A percentile compares a stretch with the other conserved stretches of the same genome.
Conservation (phyloP, 2,888 invertebrate genomes). For the Drosophila falleni region DNA sequence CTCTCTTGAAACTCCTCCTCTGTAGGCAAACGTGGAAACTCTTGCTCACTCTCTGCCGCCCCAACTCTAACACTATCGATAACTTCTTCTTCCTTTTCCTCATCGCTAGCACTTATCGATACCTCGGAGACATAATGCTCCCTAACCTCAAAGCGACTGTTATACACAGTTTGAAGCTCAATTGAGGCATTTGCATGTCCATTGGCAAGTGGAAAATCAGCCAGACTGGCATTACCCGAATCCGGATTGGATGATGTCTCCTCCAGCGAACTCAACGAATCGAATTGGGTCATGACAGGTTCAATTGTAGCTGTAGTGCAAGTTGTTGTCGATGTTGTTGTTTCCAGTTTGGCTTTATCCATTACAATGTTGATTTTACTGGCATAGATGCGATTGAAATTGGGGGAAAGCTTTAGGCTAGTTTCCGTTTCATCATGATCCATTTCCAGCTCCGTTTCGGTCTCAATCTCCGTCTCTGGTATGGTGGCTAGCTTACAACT, state of each 20-base stretch:
- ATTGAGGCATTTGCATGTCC: constrained; percentile 73
- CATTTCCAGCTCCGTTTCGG: constrained; percentile 51
- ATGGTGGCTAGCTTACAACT: constrained; percentile 83
- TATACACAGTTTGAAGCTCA: constrained; percentile 79
- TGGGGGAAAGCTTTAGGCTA: constrained; percentile 70
- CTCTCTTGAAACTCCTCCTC: constrained; percentile 76
- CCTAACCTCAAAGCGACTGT: constrained; percentile 82
- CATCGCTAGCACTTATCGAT: constrained; percentile 57
- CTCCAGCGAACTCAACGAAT: constrained; percentile 83
- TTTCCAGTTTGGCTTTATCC: constrained; percentile 43
- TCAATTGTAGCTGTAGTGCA: constrained; percentile 19
- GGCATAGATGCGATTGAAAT: constrained; percentile 82
- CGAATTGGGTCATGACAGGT: constrained; percentile 64
- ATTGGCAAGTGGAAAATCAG: constrained; percentile 82
- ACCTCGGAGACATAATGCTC: constrained; percentile 79
- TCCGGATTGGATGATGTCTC: constrained; percentile 84
- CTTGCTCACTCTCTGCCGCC: constrained; percentile 1
- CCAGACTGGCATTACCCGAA: constrained; percentile 84
- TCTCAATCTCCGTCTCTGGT: constrained; percentile 64
- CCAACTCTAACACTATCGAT: constrained; percentile 14
- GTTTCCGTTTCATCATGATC: constrained; percentile 34
- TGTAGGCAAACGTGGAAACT: constrained; percentile 78
- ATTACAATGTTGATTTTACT: constrained; percentile 82
- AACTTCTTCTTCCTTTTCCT: constrained; percentile 29
- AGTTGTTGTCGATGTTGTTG: constrained; percentile 5